Evolutionary conservation across 2,888 invertebrate genomes (phyloP), one percentile per base, ranked within the genome.

Genomic region (Drosophila nr. perissopoda): DNA sequence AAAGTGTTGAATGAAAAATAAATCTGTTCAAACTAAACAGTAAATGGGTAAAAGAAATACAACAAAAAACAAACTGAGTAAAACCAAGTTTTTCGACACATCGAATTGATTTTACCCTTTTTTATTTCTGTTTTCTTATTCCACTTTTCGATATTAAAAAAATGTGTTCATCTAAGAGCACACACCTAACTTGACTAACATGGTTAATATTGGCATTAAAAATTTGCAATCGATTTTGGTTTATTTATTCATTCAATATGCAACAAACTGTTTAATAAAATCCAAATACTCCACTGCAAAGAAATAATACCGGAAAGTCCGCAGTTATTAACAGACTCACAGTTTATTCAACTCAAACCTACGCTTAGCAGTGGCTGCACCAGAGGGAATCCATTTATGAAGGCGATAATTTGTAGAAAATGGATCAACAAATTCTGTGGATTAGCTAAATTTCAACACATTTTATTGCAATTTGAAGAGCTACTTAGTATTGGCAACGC

Each of bases 281-380:
- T 31, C 3, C 10, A 60, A 13, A 25, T 63, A 42, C 63, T 25
- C 34, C 2, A 21, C 13, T 4, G 3, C 11, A 18, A 10, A 25
- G 7, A 25, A 13, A 36, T 7, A 48, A 16, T 13, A 42, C 45
- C 25, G 13, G 27, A 7, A 48, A 18, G 27, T 18, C 0, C 10
- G 11, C n/a, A 18, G 18, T 49, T 27, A 59, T 36, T 49, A 56
- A 45, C 21, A 51, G 36, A 27, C 18, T 21, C 21, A 72, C 60
- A 79, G 87, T 83, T 87, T 85, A 85, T 85, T 85, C 81, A 83
- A 87, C 85, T 85, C 66, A 49, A 59, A 33, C 11, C n/a, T 52
- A 21, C 1, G n/a, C 29, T 27, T n/a, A 8, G 1, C 63, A 66
- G 49, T 4, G 70, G 49, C 58, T 33, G 40, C 36, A 33, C 18